Base-by-base conservation (phyloP, 1,140 invertebrate species). In the Aphis craccivora region DNA sequence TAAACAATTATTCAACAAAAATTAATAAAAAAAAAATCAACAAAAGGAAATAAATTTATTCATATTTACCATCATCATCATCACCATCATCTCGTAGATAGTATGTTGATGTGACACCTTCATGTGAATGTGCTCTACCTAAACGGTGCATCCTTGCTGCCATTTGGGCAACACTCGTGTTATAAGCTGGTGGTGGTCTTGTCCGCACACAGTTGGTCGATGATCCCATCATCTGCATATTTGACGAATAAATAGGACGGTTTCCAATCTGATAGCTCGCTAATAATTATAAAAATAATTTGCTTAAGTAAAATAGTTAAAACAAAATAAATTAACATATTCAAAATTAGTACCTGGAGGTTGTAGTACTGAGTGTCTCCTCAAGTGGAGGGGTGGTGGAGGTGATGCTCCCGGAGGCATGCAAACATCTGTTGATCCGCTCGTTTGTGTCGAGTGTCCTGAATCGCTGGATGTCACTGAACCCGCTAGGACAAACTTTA, bases 381-480 rank as follows among this genome's bases (percentile, higher is more conserved):
- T 95, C 35, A 94, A 94, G 45, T 94, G 94, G 35, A 94, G 95
- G 95, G 95, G 88, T 95, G 95, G 94, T 95, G 95, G 95, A 93
- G 94, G 94, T 87, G 94, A 94, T 67, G 94, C 87, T 91, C 93
- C 94, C 37, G 94, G 95, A 92, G 95, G 95, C 94, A 95, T 95
- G 93, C 96, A 97, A 95, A 96, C 96, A 94, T 96, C 96, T 94
- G 96, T 96, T 94, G 97, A 96, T 94, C 97, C 96, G 96, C 97
- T 97, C 95, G 97, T 96, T 95, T 97, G 97, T 81, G 97, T 97
- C 93, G 97, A 97, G 95, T 97, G 97, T 94, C 97, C 98, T 94
- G 97, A 98, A 96, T 98, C 97, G 95, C 97, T 97, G 94, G 97
- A 98, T 94, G 97, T 98, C 94, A 97, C 96, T 92, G 97, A 98